Evolutionary conservation across 2,888 invertebrate species (phyloP).

Genomic region (Spisula subtruncata): DNA sequence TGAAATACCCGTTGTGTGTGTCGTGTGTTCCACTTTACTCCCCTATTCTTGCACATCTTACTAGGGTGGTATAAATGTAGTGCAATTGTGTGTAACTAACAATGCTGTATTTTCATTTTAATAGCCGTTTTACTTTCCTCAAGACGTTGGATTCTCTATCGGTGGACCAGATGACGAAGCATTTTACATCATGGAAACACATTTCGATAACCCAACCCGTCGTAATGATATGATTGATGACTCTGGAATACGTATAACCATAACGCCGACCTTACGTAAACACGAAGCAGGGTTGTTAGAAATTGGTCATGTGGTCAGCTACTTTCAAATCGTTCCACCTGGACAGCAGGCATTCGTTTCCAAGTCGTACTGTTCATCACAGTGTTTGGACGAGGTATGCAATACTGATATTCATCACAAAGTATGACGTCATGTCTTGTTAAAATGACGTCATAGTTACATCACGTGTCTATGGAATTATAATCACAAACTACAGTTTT

Average conservation of each 20-base stretch:
- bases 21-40: no score
- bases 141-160: constrained; percentile 69
- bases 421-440: no score
- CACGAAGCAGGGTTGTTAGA: constrained; percentile 93
- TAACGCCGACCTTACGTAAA: constrained; percentile 92
- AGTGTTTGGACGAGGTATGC: constrained; percentile 30
- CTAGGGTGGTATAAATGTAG: no score
- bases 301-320: constrained; percentile 90
- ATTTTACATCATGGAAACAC: constrained; percentile 74
- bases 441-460: no score
- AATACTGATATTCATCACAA: no score
- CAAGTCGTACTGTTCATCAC: constrained; percentile 7
- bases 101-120: background rate
- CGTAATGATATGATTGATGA: constrained; percentile 74
- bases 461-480: no score
- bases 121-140: constrained; percentile 74
- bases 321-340: constrained; percentile 92
- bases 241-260: constrained; percentile 92
- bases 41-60: no score
- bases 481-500: no score
- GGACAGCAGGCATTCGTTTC: constrained; percentile 91
- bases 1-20: no score
- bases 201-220: constrained; percentile 72
- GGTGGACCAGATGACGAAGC: constrained; percentile 69
- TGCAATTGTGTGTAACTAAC: no score